Base-by-base conservation (phyloP, 2,797 vertebrate species). In the Buphagus erythrorhynchus region DNA sequence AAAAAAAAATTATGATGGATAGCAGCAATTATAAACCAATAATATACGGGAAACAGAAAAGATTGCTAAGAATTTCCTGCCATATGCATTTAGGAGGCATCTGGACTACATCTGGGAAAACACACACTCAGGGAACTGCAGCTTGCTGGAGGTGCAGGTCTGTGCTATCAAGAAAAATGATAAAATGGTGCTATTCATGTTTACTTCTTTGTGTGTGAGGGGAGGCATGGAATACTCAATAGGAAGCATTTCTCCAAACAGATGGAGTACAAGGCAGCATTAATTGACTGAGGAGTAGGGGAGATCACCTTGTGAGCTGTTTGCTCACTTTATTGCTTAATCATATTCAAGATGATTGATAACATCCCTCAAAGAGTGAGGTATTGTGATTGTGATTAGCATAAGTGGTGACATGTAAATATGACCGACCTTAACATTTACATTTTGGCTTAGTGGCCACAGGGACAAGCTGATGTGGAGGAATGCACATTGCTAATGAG, bases 21-120 rank as follows among this genome's bases (percentile, higher is more conserved):
- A 94, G 88, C 95, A 93, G 96, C 95, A 97, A 97, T 97, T 97
- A 97, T 97, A 97, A 97, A 97, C 93, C 93, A 97, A 97, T 97
- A 97, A 96, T 96, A 96, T 86, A 94, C 7, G 46, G 96, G 96
- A 97, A 97, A 96, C 95, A 97, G 96, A 94, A 97, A 97, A 95
- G 94, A 96, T 96, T 95, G 96, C 95, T 61, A 97, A 96, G 96
- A 97, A 97, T 97, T 97, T 97, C 97, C 97, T 97, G 96, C 95
- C 96, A 93, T 96, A 58, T 96, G 96, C 85, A 90, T 96, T 96
- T 69, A 93, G 96, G 75, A 96, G 94, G 87, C 94, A 97, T 97
- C 97, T 97, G 97, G 97, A 96, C 78, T 97, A 86, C 95, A 97
- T 97, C 95, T 97, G 97, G 96, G 93, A 94, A 95, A 97, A 94